Evolutionary conservation across 2,797 vertebrate species (phyloP), one percentile per base, ranked within the genome.

Genomic region (Periophthalmus magnuspinnatus): DNA sequence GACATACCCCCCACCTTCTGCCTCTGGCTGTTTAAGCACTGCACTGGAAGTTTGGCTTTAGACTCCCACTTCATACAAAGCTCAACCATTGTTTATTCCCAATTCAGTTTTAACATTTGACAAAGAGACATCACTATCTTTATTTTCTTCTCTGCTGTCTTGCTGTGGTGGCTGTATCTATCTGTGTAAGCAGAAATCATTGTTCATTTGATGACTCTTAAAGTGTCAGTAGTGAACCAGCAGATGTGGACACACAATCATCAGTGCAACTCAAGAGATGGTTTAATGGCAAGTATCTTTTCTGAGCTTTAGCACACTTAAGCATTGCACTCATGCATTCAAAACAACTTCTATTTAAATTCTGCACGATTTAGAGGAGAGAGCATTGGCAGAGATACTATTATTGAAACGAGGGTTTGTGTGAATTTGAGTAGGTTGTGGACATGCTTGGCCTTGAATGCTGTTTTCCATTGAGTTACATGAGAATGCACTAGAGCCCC

Each of bases 231-330:
- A 70, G 6, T n/a, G 28, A 78, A 63, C 68, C 59, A 77, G 68
- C 64, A 59, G 62, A 50, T 63, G 74, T 81, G 70, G 55, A 69
- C 71, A 73, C 78, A 71, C 73, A 81, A 86, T 65, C 81, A 19
- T 65, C 45, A 80, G 28, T 71, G 60, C 75, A 71, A 57, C 58
- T 75, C 50, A 47, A 85, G 73, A 86, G 77, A 79, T 74, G 60
- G 75, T 81, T 71, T 81, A 82, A 85, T 83, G 89, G 89, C 86
- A 90, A 90, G 90, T 90, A 88, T 86, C 78, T 79, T 68, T 81
- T 76, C 45, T 71, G 66, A 74, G 52, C 78, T 86, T 61, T 55
- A 76, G 65, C 69, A 66, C 70, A 72, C 54, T 65, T 38, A 68
- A 19, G 69, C 64, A 41, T 21, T 72, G 72, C 70, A 56, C 62